phyloP scores from a whole-genome alignment of 2,797 vertebrate genomes.

The Hippoglossus hippoglossus region DNA sequence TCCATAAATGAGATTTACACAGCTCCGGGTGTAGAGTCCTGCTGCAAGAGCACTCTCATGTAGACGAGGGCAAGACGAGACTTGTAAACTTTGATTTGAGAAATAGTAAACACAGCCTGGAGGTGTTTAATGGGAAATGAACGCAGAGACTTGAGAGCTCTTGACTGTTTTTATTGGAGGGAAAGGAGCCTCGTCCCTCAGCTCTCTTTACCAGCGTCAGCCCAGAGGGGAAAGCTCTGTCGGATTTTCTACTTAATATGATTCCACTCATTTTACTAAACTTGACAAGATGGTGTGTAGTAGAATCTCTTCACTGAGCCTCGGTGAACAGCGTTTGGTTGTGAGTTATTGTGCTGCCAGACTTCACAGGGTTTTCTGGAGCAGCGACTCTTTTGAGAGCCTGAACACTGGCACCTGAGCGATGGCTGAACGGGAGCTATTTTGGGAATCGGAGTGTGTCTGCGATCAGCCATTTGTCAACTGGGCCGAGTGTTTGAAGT shows the following conservation, averaged over 20 bases:
- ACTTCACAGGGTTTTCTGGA: slow-evolving; percentile 40
- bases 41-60: not conserved
- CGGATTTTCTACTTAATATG: not conserved
- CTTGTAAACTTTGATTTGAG: slow-evolving; percentile 12
- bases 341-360: slow-evolving; percentile 23
- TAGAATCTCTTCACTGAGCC: not conserved
- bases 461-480: slow-evolving; percentile 44
- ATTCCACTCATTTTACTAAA: not conserved
- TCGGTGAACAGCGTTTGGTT: not conserved
- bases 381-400: slow-evolving; percentile 50
- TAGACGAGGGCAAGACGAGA: slow-evolving; percentile 13
- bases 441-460: slow-evolving; percentile 44
- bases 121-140: not conserved
- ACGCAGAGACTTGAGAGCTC: not conserved
- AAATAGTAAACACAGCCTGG: slow-evolving; percentile 1
- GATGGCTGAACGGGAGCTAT: slow-evolving; percentile 36
- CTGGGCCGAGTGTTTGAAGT: slow-evolving; percentile 21
- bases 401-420: slow-evolving; percentile 41
- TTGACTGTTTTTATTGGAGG: not conserved
- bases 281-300: not conserved
- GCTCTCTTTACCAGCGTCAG: not conserved
- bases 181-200: not conserved
- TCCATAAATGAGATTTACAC: slow-evolving; percentile 32
- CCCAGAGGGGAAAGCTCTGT: not conserved
- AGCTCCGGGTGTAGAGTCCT: not conserved